Base-by-base conservation (phyloP, 2,113 vertebrate genomes). In the Serilophus lunatus region DNA sequence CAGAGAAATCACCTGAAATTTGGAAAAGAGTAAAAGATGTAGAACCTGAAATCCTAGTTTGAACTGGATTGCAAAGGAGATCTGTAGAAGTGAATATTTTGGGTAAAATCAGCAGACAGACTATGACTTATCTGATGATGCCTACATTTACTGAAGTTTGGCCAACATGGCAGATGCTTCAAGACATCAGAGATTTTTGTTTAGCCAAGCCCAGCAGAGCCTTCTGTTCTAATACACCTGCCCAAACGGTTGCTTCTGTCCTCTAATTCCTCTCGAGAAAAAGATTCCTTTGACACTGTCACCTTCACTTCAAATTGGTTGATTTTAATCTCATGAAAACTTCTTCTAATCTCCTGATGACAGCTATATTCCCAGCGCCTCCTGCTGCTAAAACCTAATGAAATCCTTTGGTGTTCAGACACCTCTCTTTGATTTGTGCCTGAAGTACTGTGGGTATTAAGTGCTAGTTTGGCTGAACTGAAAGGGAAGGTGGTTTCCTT, bases 131-230 rank as follows among this genome's bases (percentile, higher is more conserved):
- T 77, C 31, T 74, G 60, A 65, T 63, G 54, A 60, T 61, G 63
- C 50, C 54, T 80, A 2, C 4, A 0, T 85, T 86, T 91, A 40
- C 93, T 95, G 96, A 94, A 94, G 95, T 51, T 59, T 83, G 87
- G 94, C 95, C 95, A 95, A 81, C 0, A 3, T 70, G 90, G 87
- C 95, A 97, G 96, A 91, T 95, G 92, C 92, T 95, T 91, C 2
- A 3, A 91, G 82, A 71, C 38, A 28, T 25, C 64, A 93, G 93
- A 92, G 72, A 31, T 85, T 94, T 96, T 94, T 95, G 86, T 88
- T 82, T 94, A 92, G 94, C 93, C 93, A 94, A 96, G 87, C 94
- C 85, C 93, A 96, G 85, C 84, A 90, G 95, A 95, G 79, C 93
- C 96, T 95, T 97, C 91, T 97, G 94, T 95, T 86, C 59, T 66